These are phyloP conservation scores for Beroe forskalii DNA, from an alignment of 37 sponge, comb jelly and placozoan species.

Conservation along the genomic window DNA sequence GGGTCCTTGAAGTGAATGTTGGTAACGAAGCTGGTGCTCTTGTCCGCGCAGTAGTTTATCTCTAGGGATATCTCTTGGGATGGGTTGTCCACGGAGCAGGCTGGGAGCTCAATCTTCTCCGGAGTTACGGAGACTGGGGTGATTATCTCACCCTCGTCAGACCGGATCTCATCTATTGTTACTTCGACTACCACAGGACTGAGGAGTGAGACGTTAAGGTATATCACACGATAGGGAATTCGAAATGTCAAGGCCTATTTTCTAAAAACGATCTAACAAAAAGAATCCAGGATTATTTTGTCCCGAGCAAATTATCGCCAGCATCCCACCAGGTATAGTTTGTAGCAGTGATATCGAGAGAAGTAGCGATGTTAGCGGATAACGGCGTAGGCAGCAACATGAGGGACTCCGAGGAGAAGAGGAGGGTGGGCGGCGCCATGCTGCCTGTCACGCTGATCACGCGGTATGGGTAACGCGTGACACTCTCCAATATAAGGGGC, in stretches of 20 bases:
- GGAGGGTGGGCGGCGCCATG: constrained; percentile 62
- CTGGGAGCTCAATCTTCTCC: not conserved
- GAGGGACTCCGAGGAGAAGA: constrained; percentile 64
- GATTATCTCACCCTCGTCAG: constrained; percentile 52
- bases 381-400: constrained; percentile 75
- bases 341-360: constrained; percentile 67
- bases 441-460: constrained; percentile 59
- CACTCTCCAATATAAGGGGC: constrained; percentile 69
- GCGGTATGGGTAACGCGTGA: constrained; percentile 68
- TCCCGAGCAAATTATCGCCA: too few relatives aligned
- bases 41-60: constrained; percentile 31
- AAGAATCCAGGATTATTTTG: too few relatives aligned
- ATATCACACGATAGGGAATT: too few relatives aligned
- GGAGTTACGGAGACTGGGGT: constrained; percentile 37
- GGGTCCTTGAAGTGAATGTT: not conserved
- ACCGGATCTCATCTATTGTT: constrained; percentile 11
- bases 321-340: constrained; percentile 71
- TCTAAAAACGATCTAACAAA: too few relatives aligned
- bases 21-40: constrained; percentile 56
- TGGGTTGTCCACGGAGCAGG: constrained; percentile 53
- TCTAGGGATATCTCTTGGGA: constrained; percentile 18
- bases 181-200: constrained; percentile 10
- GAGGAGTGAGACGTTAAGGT: not conserved
- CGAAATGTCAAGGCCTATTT: too few relatives aligned
- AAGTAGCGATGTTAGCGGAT: constrained; percentile 67